These are phyloP conservation scores for human (Homo sapiens) DNA, from an alignment of 2,113 vertebrate genomes.

Conservation along the genomic window GRCh38 chr20:13914501-13915000, in stretches of 20 bases:
- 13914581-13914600: neutral
- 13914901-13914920: neutral
- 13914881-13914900: neutral
- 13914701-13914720: neutral
- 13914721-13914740: neutral
- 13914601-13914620: neutral
- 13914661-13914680: constrained; percentile 29
- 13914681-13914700: neutral
- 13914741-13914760: neutral
- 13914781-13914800: neutral
- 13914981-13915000: constrained; percentile 35
- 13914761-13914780: constrained; percentile 23
- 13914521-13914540: neutral
- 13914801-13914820: constrained; percentile 8
- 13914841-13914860: neutral
- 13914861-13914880: neutral
- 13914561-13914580: neutral
- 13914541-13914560: neutral
- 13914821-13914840: constrained; percentile 43
- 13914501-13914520: neutral
- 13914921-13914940: neutral
- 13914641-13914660: neutral
- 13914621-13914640: neutral
- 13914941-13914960: constrained; percentile 26
- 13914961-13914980: constrained; percentile 28